A percentile compares a stretch with the other conserved stretches of the same genome.
Conservation (phyloP, 1,140 invertebrate genomes). For the Drosophila nikananu region DNA sequence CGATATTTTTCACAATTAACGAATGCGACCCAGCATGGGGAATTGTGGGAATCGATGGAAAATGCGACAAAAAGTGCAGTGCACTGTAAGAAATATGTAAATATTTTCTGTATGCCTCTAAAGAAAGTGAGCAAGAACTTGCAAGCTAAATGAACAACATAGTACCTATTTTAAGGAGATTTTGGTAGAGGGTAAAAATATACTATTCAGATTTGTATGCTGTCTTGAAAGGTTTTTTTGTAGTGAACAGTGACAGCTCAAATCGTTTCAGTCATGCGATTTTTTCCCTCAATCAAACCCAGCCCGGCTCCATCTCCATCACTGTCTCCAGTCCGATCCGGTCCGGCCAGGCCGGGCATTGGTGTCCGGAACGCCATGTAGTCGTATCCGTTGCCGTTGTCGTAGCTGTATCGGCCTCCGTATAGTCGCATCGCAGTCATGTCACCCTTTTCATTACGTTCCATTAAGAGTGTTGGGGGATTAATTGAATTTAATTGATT, state of each 20-base stretch:
- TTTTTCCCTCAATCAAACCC: conserved; percentile 52
- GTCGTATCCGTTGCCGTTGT: conserved; percentile 71
- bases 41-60: conserved; percentile 58
- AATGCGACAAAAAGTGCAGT: conserved; percentile 49
- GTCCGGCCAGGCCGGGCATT: conserved; percentile 20
- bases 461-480: conserved; percentile 85
- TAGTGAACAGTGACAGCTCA: conserved; percentile 54
- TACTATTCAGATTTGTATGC: neutral
- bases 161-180: too few relatives aligned
- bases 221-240: conserved; percentile 10
- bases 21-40: conserved; percentile 51
- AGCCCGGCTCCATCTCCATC: conserved; percentile 19
- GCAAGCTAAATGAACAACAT: neutral
- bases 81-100: conserved; percentile 27
- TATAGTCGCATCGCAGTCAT: conserved; percentile 67
- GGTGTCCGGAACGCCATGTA: conserved; percentile 75
- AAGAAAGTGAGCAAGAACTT: neutral
- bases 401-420: conserved; percentile 39
- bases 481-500: conserved; percentile 86
- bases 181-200: neutral
- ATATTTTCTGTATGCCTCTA: neutral
- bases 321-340: conserved; percentile 38
- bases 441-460: conserved; percentile 85
- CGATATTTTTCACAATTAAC: conserved; percentile 80
- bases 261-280: conserved; percentile 79